A percentile compares a stretch with the other conserved stretches of the same genome.
Conservation (phyloP, 2,113 vertebrate species). For the Mohoua ochrocephala region DNA sequence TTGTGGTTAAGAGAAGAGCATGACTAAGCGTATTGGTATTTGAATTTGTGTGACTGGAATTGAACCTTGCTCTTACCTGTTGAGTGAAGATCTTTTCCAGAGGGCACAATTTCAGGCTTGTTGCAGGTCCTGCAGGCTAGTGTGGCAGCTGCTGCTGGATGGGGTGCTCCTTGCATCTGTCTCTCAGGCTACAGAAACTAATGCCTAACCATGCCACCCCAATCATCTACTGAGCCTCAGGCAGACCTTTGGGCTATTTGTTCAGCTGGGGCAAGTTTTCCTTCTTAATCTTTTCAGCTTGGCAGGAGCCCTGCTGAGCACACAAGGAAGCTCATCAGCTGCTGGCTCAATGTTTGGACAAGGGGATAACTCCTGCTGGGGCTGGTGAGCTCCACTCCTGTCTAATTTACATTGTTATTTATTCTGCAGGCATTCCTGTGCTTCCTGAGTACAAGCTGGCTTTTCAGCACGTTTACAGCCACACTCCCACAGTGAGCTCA, state of each 20-base stretch:
- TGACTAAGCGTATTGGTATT: neutral
- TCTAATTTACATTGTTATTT: conserved; percentile 64
- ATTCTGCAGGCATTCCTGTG: conserved; percentile 50
- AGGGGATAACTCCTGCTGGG: conserved; percentile 63
- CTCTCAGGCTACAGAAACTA: conserved; percentile 29
- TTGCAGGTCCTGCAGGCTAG: neutral
- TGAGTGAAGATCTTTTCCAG: neutral
- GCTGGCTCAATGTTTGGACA: conserved; percentile 60
- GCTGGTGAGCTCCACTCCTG: conserved; percentile 48
- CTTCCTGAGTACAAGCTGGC: conserved; percentile 50
- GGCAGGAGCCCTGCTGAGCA: conserved; percentile 52
- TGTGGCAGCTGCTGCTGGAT: neutral
- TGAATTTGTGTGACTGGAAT: neutral
- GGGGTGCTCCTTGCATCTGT: neutral
- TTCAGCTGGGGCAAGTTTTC: conserved; percentile 58
- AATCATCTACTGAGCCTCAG: neutral
- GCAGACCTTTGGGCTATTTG: conserved; percentile 52
- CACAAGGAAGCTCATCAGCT: conserved; percentile 63
- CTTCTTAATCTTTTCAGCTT: conserved; percentile 55
- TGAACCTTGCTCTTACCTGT: neutral
- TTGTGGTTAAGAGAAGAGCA: neutral
- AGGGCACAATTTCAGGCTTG: neutral
- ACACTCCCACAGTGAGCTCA: conserved; percentile 12
- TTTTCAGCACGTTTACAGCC: conserved; percentile 58
- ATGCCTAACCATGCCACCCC: neutral